A percentile compares a stretch with the other conserved stretches of the same genome.
Conservation (phyloP, 1,140 invertebrate species). For the Diachasma alloeum region DNA sequence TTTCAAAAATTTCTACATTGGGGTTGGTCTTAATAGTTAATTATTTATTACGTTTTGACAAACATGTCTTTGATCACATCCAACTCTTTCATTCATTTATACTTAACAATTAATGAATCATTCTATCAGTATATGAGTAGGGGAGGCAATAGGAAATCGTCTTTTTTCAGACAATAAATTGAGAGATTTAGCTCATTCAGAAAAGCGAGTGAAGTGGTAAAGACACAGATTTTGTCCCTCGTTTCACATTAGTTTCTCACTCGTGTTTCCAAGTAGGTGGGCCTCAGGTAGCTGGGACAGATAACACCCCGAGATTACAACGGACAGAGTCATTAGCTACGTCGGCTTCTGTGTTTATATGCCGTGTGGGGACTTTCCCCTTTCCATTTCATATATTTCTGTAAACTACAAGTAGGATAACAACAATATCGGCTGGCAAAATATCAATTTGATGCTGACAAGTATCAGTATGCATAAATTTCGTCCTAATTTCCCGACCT, state of each 20-base stretch:
- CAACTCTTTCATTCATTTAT: too few species aligned
- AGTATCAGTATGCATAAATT: too few species aligned
- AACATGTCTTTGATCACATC: too few species aligned
- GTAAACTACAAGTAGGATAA: background rate
- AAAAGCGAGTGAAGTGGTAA: background rate
- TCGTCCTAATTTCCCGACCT: too few species aligned
- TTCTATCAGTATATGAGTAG: too few species aligned
- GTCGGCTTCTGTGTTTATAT: constrained; percentile 62
- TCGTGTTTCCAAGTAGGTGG: constrained; percentile 66
- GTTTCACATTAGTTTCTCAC: constrained; percentile 6
- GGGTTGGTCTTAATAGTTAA: too few species aligned
- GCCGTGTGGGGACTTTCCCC: constrained; percentile 41
- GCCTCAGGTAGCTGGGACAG: constrained; percentile 64
- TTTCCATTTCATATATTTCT: constrained; percentile 22
- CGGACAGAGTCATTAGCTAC: constrained; percentile 66
- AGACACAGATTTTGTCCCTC: background rate
- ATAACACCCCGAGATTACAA: constrained; percentile 65
- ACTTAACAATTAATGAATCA: too few species aligned
- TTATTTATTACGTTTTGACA: too few species aligned
- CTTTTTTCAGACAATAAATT: background rate
- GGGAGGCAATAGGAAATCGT: background rate
- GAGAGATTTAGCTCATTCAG: background rate
- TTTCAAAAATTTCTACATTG: too few species aligned
- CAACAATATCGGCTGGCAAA: background rate
- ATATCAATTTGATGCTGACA: background rate